Evolutionary conservation across 92 coral and sea anemone species (phyloP).

Genomic region (Hydrozoanthus gracilis): DNA sequence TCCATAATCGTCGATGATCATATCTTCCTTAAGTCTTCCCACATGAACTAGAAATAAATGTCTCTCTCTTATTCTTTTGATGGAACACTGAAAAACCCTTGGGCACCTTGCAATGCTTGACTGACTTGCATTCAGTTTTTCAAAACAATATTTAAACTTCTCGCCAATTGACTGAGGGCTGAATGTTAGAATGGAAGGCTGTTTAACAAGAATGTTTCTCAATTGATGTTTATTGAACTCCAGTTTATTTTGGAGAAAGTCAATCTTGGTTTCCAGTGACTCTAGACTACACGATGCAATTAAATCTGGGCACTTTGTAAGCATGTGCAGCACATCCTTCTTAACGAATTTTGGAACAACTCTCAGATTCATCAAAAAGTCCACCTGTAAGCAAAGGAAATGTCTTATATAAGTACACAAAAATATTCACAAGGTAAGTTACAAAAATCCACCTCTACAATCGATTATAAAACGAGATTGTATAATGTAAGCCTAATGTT

Average conservation of each 20-base stretch:
- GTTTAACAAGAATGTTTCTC: constrained; percentile 87
- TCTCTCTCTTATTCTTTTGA: constrained; percentile 83
- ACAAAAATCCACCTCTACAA: too few relatives aligned
- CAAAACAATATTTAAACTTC: constrained; percentile 85
- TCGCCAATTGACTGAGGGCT: constrained; percentile 75
- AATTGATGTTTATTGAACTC: constrained; percentile 90
- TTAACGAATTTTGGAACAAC: constrained; percentile 82
- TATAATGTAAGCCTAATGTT: too few relatives aligned
- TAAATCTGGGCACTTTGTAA: constrained; percentile 90
- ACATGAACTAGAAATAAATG: constrained; percentile 77
- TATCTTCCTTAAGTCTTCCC: constrained; percentile 73
- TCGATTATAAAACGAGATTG: too few relatives aligned
- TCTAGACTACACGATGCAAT: constrained; percentile 78
- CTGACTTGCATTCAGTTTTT: constrained; percentile 72
- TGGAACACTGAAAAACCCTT: constrained; percentile 91
- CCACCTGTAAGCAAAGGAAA: constrained; percentile 54
- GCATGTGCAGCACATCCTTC: constrained; percentile 84
- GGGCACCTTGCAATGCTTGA: constrained; percentile 94
- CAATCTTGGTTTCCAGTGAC: constrained; percentile 67
- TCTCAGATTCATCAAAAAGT: constrained; percentile 64
- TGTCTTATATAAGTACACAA: not conserved
- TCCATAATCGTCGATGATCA: constrained; percentile 86
- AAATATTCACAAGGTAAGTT: too few relatives aligned
- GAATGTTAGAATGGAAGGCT: constrained; percentile 89
- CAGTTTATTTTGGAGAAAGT: constrained; percentile 78